phyloP scores from a whole-genome alignment of 2,797 vertebrate genomes.

The Erethizon dorsatum region DNA sequence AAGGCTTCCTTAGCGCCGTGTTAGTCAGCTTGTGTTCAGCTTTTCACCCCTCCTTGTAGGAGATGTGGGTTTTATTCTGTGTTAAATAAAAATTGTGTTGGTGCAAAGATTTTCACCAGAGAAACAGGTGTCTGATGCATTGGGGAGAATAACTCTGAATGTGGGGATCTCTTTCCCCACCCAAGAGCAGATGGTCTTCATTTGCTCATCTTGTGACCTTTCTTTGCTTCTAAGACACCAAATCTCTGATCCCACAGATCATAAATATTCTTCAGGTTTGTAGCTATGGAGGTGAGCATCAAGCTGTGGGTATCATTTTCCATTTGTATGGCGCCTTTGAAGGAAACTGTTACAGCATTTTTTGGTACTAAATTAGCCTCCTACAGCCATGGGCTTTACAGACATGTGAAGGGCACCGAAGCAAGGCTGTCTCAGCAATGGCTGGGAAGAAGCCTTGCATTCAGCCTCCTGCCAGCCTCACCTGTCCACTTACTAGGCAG shows the following conservation, averaged over 20 bases:
- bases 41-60: constrained; percentile 63
- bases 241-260: constrained; percentile 74
- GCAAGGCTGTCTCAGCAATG: neutral
- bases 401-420: constrained; percentile 16
- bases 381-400: neutral
- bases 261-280: constrained; percentile 73
- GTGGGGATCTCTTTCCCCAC: neutral
- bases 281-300: constrained; percentile 63
- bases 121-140: constrained; percentile 69
- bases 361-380: constrained; percentile 50
- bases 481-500: neutral
- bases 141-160: constrained; percentile 54
- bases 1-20: neutral
- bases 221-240: constrained; percentile 51
- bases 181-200: constrained; percentile 74
- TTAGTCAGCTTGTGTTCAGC: constrained; percentile 50
- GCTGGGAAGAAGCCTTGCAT: neutral
- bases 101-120: constrained; percentile 60
- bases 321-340: constrained; percentile 60
- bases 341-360: constrained; percentile 51
- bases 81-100: constrained; percentile 76
- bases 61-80: constrained; percentile 60
- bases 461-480: neutral
- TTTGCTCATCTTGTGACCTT: constrained; percentile 75
- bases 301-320: constrained; percentile 59